A percentile compares a stretch with the other conserved stretches of the same genome.
Evolutionary conservation across 2,797 vertebrate genomes (phyloP).

Genomic region (Okamejei kenojei): DNA sequence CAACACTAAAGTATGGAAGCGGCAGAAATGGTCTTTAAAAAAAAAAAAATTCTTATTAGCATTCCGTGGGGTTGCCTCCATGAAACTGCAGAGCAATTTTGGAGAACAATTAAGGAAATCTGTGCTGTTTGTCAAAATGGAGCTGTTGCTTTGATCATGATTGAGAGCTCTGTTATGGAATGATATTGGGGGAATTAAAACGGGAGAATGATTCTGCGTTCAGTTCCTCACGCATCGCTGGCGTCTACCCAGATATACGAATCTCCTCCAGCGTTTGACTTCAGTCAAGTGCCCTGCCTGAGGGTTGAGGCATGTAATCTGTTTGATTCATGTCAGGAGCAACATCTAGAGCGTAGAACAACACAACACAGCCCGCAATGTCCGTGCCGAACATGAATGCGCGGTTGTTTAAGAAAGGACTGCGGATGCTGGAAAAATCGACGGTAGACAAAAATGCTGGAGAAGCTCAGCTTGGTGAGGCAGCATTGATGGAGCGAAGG

Average conservation of each 20-base stretch:
- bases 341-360: neutral
- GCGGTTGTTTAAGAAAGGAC: too few species aligned
- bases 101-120: constrained; percentile 21
- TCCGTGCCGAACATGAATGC: too few species aligned
- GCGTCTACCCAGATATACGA: neutral
- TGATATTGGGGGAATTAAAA: constrained; percentile 13
- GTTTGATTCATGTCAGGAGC: neutral
- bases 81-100: neutral
- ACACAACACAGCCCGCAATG: too few species aligned
- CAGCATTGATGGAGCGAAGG: too few species aligned
- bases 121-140: neutral
- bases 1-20: neutral
- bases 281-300: neutral
- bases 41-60: neutral
- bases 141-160: constrained; percentile 9
- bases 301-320: neutral
- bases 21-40: neutral
- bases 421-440: too few species aligned
- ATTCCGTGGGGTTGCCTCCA: neutral
- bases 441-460: too few species aligned
- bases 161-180: neutral
- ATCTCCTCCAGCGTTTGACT: neutral
- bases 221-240: neutral
- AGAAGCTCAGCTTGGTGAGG: too few species aligned
- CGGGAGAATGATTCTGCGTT: neutral